phyloP scores from a whole-genome alignment of 2,113 vertebrate species.

The Pluvianellus socialis region DNA sequence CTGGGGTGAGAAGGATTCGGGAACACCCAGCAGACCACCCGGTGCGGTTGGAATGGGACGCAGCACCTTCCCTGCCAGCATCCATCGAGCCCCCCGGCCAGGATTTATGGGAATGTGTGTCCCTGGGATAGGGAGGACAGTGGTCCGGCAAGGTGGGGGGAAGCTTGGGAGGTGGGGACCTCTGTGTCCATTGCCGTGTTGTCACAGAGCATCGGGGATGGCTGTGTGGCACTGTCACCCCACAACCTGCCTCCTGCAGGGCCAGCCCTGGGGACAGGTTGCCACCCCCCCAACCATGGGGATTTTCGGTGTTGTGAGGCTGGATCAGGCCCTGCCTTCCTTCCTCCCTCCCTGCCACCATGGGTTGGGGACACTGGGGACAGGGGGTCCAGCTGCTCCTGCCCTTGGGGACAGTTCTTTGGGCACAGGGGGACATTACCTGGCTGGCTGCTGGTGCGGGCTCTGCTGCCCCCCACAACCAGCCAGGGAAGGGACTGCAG shows the following conservation, averaged over 20 bases:
- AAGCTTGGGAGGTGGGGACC: neutral
- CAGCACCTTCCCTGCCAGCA: no score
- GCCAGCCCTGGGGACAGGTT: neutral
- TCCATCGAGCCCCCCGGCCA: neutral
- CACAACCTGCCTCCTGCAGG: neutral
- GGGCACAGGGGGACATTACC: neutral
- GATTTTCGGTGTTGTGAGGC: neutral
- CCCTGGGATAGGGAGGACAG: rapidly evolving
- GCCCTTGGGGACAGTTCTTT: neutral
- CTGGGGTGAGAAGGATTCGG: neutral
- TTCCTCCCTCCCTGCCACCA: no score
- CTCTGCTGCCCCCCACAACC: neutral
- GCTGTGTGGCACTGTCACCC: neutral
- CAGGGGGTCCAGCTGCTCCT: neutral
- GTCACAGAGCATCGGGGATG: rapidly evolving
- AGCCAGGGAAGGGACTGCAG: neutral
- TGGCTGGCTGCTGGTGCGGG: neutral
- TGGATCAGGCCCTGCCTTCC: rapidly evolving
- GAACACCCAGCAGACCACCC: no score
- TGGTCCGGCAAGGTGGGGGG: neutral
- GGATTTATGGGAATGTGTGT: neutral
- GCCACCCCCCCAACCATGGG: neutral
- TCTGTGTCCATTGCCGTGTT: no score
- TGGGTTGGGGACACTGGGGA: neutral
- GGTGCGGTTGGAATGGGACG: neutral